A percentile compares a stretch with the other conserved stretches of the same genome.
phyloP scores from a whole-genome alignment of 2,113 vertebrate species.

The Chitala chitala region DNA sequence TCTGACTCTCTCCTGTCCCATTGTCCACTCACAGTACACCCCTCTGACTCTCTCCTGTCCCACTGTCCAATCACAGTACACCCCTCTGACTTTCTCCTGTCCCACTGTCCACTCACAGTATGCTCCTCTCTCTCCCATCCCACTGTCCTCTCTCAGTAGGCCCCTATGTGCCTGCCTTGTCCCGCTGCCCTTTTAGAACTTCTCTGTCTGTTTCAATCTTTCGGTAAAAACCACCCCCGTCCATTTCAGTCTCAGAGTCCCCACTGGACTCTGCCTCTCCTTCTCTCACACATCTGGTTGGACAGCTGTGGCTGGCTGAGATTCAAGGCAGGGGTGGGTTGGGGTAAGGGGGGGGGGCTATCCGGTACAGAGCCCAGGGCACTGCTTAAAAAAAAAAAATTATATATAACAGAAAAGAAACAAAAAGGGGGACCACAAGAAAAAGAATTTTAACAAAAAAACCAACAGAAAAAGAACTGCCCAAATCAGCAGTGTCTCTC shows the following conservation, averaged over 20 bases:
- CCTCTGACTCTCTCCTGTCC: too few relatives aligned
- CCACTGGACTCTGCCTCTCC: conserved; percentile 15
- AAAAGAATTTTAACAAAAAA: conserved; percentile 46
- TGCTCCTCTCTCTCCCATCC: too few relatives aligned
- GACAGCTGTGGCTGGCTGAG: conserved; percentile 79
- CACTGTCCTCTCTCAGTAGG: background rate
- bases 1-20: too few relatives aligned
- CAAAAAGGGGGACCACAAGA: conserved; percentile 28
- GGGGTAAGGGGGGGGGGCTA: conserved; percentile 59
- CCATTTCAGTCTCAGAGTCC: conserved; percentile 22
- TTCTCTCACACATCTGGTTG: conserved; percentile 69
- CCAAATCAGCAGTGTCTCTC: conserved; percentile 69
- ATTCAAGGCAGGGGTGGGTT: conserved; percentile 75
- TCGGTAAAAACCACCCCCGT: conserved; percentile 18
- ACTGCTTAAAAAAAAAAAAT: conserved; percentile 43
- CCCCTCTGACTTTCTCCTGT: too few relatives aligned
- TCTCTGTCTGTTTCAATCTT: background rate
- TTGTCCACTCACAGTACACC: too few relatives aligned
- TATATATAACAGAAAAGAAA: background rate
- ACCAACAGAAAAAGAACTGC: conserved; percentile 38
- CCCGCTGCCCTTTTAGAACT: background rate
- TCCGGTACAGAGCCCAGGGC: conserved; percentile 79
- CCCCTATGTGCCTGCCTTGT: too few relatives aligned
- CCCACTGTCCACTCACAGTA: too few relatives aligned
- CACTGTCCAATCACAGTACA: too few relatives aligned